phyloP scores from a whole-genome alignment of 2,797 vertebrate genomes.

The Gymnothorax javanicus region DNA sequence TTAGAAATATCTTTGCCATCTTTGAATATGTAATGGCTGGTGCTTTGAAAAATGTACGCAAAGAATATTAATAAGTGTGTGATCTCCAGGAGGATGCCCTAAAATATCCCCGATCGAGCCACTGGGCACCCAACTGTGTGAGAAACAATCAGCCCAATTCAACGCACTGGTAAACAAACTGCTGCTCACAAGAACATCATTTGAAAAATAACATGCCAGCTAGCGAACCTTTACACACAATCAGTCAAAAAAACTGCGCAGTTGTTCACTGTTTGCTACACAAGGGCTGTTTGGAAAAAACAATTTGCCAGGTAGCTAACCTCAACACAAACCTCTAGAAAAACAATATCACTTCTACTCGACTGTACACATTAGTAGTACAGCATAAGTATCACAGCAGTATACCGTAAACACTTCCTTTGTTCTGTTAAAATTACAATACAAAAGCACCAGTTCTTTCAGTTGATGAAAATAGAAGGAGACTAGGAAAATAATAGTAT shows the following conservation, averaged over 20 bases:
- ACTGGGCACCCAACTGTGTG: constrained; percentile 30
- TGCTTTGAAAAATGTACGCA: constrained; percentile 59
- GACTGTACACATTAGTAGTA: not conserved
- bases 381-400: not conserved
- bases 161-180: not conserved
- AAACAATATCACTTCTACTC: not conserved
- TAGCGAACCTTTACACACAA: not conserved
- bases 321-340: not conserved
- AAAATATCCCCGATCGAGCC: constrained; percentile 35
- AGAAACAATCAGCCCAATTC: constrained; percentile 12
- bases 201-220: not conserved
- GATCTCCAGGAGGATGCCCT: constrained; percentile 54
- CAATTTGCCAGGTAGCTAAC: not conserved
- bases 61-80: constrained; percentile 66
- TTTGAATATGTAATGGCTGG: constrained; percentile 62
- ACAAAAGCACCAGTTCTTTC: not conserved
- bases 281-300: not conserved
- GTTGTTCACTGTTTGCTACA: not conserved
- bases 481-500: not conserved
- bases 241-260: not conserved
- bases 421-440: not conserved
- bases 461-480: not conserved
- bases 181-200: not conserved
- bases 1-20: constrained; percentile 62
- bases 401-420: not conserved